phyloP scores from a whole-genome alignment of 2,113 vertebrate genomes.

The Saccopteryx leptura region DNA sequence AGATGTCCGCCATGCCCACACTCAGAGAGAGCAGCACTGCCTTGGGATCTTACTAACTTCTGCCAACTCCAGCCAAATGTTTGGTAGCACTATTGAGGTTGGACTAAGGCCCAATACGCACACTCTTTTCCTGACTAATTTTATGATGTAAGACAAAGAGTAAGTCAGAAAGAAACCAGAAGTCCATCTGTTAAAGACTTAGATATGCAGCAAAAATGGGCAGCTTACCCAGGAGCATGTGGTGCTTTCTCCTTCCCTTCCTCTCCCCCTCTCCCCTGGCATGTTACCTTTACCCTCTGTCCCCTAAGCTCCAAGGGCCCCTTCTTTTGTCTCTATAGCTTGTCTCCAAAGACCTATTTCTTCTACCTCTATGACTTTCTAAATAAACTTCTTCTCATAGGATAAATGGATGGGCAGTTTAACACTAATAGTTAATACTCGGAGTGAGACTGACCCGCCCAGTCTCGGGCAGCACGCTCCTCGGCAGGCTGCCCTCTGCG shows the following conservation, averaged over 20 bases:
- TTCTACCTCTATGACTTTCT: too few species aligned
- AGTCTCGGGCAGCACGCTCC: not conserved
- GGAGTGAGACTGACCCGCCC: not conserved
- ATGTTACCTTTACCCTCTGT: too few species aligned
- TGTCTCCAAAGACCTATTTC: too few species aligned
- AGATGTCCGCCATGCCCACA: not conserved
- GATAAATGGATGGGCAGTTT: not conserved
- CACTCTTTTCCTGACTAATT: conserved; percentile 17
- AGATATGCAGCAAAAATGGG: not conserved
- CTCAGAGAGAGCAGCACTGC: not conserved
- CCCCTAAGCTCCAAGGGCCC: too few species aligned
- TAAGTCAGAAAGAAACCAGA: conserved; percentile 30
- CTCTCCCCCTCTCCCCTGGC: too few species aligned
- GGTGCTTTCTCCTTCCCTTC: too few species aligned
- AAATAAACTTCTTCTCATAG: too few species aligned
- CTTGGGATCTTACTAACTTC: not conserved
- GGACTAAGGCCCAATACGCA: not conserved
- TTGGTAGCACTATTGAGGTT: not conserved
- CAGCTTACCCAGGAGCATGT: not conserved
- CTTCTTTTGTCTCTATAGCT: too few species aligned
- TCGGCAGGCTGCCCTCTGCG: not conserved
- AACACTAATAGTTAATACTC: not conserved
- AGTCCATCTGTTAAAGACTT: not conserved
- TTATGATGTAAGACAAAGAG: not conserved
- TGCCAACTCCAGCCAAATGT: not conserved